Percentiles rank a stretch among this genome's conserved stretches.
These are phyloP conservation scores for Onychomys arenicola DNA, from an alignment of 2,797 vertebrate genomes.

Conservation along the genomic window DNA sequence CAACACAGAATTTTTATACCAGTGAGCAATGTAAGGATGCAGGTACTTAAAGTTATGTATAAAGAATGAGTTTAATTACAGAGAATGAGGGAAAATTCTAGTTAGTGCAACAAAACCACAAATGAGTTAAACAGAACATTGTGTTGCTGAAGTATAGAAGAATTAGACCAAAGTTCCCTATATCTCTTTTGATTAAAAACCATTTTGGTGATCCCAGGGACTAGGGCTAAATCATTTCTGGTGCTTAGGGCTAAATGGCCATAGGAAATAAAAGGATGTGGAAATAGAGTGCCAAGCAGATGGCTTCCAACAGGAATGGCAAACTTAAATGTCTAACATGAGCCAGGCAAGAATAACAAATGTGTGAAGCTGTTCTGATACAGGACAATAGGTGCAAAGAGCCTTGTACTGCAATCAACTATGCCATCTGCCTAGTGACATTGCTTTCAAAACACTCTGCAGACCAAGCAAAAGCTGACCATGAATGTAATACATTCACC, in stretches of 20 bases:
- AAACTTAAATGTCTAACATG: constrained; percentile 41
- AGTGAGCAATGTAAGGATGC: constrained; percentile 10
- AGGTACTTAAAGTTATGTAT: constrained; percentile 3
- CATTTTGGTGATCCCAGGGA: neutral
- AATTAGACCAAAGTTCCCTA: neutral
- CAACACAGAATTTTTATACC: constrained; percentile 13
- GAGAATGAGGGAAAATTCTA: neutral
- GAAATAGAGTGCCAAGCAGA: constrained; percentile 6
- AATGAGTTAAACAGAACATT: neutral
- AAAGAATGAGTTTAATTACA: constrained; percentile 45
- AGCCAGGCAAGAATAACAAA: constrained; percentile 44
- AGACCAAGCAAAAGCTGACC: constrained; percentile 43
- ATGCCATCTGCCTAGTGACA: neutral
- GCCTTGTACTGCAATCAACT: constrained; percentile 9
- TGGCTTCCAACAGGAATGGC: neutral
- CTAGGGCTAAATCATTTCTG: constrained; percentile 29
- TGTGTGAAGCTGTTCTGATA: neutral
- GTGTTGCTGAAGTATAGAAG: neutral
- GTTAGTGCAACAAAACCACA: neutral
- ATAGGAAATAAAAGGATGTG: constrained; percentile 41
- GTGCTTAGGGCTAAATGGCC: neutral
- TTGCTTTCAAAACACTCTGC: constrained; percentile 23
- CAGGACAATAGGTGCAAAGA: constrained; percentile 6
- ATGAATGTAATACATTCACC: neutral
- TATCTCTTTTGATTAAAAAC: constrained; percentile 27